Conservation (phyloP, 1,140 invertebrate species). For the Ylistrum balloti region DNA sequence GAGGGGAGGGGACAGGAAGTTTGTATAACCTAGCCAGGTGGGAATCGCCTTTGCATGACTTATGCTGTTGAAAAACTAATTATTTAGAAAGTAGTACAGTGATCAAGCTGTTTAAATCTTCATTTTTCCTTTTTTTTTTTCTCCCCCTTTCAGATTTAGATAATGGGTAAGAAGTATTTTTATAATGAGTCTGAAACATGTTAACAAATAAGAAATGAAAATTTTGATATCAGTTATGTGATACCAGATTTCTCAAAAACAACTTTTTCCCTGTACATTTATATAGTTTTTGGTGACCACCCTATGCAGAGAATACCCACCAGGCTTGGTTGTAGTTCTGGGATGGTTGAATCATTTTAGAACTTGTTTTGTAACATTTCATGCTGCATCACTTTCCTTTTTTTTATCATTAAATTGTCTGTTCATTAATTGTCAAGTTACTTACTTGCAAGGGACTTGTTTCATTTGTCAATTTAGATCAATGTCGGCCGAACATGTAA, state of each 20-base stretch:
- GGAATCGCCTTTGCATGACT: not conserved
- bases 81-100: too few relatives aligned
- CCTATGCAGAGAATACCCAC: not conserved
- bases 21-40: not conserved
- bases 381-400: not conserved
- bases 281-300: not conserved
- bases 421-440: not conserved
- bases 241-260: not conserved
- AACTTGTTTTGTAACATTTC: slow-evolving; percentile 40
- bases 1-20: slow-evolving; percentile 29
- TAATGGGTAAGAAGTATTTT: not conserved
- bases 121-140: too few relatives aligned
- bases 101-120: too few relatives aligned
- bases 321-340: not conserved
- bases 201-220: too few relatives aligned
- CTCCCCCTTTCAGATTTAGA: too few relatives aligned
- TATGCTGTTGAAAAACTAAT: not conserved
- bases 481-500: not conserved
- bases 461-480: slow-evolving; percentile 8
- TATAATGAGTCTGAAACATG: too few relatives aligned
- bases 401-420: slow-evolving; percentile 21
- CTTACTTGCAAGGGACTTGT: not conserved
- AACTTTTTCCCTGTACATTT: not conserved
- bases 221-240: not conserved
- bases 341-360: slow-evolving; percentile 13